These are phyloP conservation scores for Vireo griseus DNA, from an alignment of 2,797 vertebrate genomes.

Conservation along the genomic window DNA sequence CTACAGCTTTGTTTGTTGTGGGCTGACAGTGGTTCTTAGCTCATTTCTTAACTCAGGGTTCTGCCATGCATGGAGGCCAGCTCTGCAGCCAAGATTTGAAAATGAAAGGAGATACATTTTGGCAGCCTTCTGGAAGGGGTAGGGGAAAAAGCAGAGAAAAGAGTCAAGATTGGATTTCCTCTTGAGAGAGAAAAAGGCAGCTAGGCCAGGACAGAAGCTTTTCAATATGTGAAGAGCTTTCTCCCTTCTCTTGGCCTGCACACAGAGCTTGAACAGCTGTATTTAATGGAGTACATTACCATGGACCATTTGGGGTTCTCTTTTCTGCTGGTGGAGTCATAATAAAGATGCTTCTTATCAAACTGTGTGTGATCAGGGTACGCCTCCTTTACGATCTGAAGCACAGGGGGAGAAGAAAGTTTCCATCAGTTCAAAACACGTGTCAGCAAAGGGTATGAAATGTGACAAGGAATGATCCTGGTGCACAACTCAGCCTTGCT, in stretches of 20 bases:
- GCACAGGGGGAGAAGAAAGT: slow-evolving; percentile 1
- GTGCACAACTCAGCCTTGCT: neutral
- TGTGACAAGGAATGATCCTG: neutral
- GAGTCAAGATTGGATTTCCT: neutral
- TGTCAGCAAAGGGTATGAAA: neutral
- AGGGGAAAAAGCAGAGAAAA: neutral
- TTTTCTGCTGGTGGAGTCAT: slow-evolving; percentile 86
- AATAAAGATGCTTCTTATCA: slow-evolving; percentile 88
- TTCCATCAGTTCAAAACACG: neutral
- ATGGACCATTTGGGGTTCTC: slow-evolving; percentile 96
- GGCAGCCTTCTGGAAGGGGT: neutral
- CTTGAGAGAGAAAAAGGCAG: neutral
- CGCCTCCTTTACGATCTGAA: slow-evolving; percentile 90
- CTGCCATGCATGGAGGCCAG: neutral
- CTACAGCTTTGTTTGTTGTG: neutral
- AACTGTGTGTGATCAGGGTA: slow-evolving; percentile 98
- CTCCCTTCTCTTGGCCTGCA: neutral
- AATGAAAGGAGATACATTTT: neutral
- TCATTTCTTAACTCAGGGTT: neutral
- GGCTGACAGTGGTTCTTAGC: neutral
- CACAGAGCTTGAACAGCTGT: neutral
- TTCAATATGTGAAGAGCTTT: neutral
- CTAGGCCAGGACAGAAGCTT: neutral
- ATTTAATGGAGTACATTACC: slow-evolving; percentile 73
- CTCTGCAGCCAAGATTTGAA: neutral